A percentile compares a stretch with the other conserved stretches of the same genome.
Evolutionary conservation across 2,888 invertebrate species (phyloP).

Genomic region (Pheosia gnoma): DNA sequence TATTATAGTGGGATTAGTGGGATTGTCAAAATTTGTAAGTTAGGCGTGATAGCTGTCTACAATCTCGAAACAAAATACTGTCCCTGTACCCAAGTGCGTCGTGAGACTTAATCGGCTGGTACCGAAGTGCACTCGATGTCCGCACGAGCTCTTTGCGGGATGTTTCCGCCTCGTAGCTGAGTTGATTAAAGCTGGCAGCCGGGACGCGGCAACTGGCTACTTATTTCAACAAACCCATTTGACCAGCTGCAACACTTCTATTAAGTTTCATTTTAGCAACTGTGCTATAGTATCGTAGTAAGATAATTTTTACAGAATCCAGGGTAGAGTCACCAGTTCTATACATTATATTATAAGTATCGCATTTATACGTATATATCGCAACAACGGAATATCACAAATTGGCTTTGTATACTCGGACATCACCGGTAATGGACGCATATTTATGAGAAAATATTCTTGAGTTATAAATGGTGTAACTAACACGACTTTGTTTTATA

Average conservation of each 20-base stretch:
- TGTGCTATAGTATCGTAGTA: background rate
- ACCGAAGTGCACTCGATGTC: constrained; percentile 61
- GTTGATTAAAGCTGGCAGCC: constrained; percentile 70
- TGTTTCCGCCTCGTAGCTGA: constrained; percentile 52
- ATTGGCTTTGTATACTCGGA: too few species aligned
- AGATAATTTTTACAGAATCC: background rate
- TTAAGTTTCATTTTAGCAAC: constrained; percentile 39
- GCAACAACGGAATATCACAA: too few species aligned
- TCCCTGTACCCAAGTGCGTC: constrained; percentile 25
- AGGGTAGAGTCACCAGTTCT: too few species aligned
- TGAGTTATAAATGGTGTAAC: too few species aligned
- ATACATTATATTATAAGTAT: too few species aligned
- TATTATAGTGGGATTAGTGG: constrained; percentile 7
- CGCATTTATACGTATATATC: too few species aligned
- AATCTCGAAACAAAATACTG: too few species aligned
- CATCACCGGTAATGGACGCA: too few species aligned
- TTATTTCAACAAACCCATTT: constrained; percentile 64
- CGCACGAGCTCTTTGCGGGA: constrained; percentile 52
- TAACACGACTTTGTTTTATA: too few species aligned
- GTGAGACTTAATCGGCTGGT: constrained; percentile 62
- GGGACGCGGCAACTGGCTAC: constrained; percentile 54
- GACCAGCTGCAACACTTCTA: constrained; percentile 51
- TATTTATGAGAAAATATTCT: too few species aligned
- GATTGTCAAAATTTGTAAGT: too few species aligned
- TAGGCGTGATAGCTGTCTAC: too few species aligned